These are phyloP conservation scores for Diorhabda elongata DNA, from an alignment of 1,140 invertebrate species.

Conservation along the genomic window DNA sequence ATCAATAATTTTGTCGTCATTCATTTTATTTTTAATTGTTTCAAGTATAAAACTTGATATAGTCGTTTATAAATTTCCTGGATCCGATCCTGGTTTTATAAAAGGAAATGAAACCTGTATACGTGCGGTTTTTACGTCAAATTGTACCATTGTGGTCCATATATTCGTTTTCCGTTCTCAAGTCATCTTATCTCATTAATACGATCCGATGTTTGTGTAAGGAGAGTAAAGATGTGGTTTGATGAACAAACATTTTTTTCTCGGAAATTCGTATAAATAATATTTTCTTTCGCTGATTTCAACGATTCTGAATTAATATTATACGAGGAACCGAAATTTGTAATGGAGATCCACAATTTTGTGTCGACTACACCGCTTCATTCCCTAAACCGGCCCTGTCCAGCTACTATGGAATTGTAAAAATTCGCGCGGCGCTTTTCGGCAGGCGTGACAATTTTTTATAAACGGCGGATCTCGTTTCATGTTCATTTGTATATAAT, in stretches of 20 bases:
- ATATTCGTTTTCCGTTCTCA: slow-evolving; percentile 32
- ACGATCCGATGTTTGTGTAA: neutral
- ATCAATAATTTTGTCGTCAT: no score
- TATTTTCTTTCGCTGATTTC: neutral
- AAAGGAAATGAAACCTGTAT: slow-evolving; percentile 25
- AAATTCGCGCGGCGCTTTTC: no score
- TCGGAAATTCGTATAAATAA: neutral
- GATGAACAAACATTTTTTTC: neutral
- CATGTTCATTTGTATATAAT: no score
- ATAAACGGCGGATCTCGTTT: no score
- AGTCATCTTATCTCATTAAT: slow-evolving; percentile 5
- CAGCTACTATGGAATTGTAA: no score
- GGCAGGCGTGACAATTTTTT: no score
- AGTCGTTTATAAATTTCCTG: no score
- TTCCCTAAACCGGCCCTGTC: no score
- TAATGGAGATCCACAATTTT: neutral
- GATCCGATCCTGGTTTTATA: neutral
- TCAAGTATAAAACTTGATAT: no score
- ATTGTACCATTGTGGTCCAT: slow-evolving; percentile 33
- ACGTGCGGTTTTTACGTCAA: slow-evolving; percentile 25
- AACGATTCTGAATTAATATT: no score
- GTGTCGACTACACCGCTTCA: neutral
- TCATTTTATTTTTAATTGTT: no score
- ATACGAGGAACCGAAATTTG: no score
- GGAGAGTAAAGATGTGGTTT: neutral